phyloP scores from a whole-genome alignment of 1,140 invertebrate species.

The Nephila pilipes region DNA sequence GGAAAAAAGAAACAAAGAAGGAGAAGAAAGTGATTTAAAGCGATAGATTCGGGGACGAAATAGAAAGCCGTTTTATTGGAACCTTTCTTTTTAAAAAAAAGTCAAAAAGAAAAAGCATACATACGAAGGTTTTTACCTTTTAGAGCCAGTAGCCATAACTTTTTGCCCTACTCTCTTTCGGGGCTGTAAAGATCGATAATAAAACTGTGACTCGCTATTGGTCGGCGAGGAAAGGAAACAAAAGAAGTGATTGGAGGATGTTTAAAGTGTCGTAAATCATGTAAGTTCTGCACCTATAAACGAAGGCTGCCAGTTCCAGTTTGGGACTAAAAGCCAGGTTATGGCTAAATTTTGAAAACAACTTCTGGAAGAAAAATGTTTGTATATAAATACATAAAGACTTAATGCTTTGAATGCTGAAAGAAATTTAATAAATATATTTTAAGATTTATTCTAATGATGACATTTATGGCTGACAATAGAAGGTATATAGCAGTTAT shows the following conservation, averaged over 20 bases:
- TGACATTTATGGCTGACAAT: too few relatives aligned
- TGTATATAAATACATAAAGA: background rate
- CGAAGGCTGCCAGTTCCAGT: conserved; percentile 25
- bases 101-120: background rate
- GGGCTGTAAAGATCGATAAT: conserved; percentile 64
- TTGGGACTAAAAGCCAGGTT: background rate
- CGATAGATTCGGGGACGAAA: conserved; percentile 62
- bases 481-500: too few relatives aligned
- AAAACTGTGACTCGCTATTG: conserved; percentile 34
- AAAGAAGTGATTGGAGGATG: conserved; percentile 64
- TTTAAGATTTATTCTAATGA: too few relatives aligned
- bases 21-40: conserved; percentile 65
- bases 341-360: background rate
- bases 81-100: conserved; percentile 8
- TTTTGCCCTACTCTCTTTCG: conserved; percentile 46
- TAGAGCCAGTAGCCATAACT: conserved; percentile 58
- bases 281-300: conserved; percentile 47
- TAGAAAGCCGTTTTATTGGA: conserved; percentile 70
- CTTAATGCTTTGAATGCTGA: background rate
- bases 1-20: conserved; percentile 44
- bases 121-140: conserved; percentile 62
- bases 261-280: conserved; percentile 71
- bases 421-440: background rate
- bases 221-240: conserved; percentile 52
- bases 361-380: background rate